A percentile compares a stretch with the other conserved stretches of the same genome.
These are phyloP conservation scores for Cremastobaeus sp. DNA, from an alignment of 2,888 invertebrate species.

Conservation along the genomic window DNA sequence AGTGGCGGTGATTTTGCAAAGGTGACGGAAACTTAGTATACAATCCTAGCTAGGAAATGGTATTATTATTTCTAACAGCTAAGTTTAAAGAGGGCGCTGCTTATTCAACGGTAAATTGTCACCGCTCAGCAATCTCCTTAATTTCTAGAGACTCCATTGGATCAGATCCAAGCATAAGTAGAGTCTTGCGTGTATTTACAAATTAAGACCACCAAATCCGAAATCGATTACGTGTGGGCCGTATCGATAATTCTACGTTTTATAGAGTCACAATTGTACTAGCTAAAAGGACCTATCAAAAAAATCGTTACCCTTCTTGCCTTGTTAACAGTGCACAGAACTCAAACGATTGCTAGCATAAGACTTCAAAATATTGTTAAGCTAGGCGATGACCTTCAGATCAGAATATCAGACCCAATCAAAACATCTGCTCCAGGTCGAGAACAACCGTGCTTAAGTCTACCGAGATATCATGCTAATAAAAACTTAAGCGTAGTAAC, in stretches of 20 bases:
- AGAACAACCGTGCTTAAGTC: neutral
- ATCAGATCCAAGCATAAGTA: conserved; percentile 2
- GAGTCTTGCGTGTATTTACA: conserved; percentile 37
- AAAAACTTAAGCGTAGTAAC: neutral
- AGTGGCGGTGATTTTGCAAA: conserved; percentile 57
- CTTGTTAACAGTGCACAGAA: too few species aligned
- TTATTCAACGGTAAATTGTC: neutral
- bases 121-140: conserved; percentile 24
- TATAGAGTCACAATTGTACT: neutral
- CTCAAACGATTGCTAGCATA: neutral
- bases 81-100: neutral
- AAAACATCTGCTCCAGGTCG: neutral
- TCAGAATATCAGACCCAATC: neutral
- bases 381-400: neutral
- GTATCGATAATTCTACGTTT: conserved; percentile 41
- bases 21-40: neutral
- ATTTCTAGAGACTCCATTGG: conserved; percentile 10
- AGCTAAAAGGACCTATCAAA: neutral
- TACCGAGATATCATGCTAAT: neutral
- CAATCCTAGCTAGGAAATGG: neutral
- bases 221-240: conserved; percentile 66
- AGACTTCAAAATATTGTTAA: neutral
- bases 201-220: conserved; percentile 45
- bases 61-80: neutral
- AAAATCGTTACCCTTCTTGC: conserved; percentile 1